A percentile compares a stretch with the other conserved stretches of the same genome.
phyloP scores from a whole-genome alignment of 2,888 invertebrate species.

The Cheilosia impressa region DNA sequence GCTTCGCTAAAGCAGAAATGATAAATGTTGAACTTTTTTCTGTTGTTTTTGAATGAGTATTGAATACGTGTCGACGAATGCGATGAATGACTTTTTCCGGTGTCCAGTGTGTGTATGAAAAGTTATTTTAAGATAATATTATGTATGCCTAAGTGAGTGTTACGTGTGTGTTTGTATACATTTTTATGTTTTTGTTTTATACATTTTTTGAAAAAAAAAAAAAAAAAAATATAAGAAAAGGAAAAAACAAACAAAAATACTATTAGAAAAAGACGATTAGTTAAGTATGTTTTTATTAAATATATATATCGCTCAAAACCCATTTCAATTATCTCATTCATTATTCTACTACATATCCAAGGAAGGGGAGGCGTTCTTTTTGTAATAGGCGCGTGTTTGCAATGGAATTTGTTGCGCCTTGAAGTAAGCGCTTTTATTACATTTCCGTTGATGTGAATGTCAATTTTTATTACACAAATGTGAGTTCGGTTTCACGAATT shows the following conservation, averaged over 20 bases:
- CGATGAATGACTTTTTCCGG: slow-evolving; percentile 40
- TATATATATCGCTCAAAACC: slow-evolving; percentile 61
- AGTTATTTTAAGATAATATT: slow-evolving; percentile 52
- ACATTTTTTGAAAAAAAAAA: slow-evolving; percentile 44
- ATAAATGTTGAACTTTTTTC: slow-evolving; percentile 26
- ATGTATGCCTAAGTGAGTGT: slow-evolving; percentile 37
- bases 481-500: too few relatives aligned
- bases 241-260: slow-evolving; percentile 32
- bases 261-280: slow-evolving; percentile 38
- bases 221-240: slow-evolving; percentile 8
- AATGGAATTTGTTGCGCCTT: too few relatives aligned
- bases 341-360: slow-evolving; percentile 23
- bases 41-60: neutral
- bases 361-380: slow-evolving; percentile 18
- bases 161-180: slow-evolving; percentile 49
- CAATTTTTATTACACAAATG: too few relatives aligned
- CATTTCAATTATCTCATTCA: slow-evolving; percentile 47
- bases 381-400: neutral
- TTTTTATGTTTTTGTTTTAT: slow-evolving; percentile 55
- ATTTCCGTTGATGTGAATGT: too few relatives aligned
- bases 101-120: slow-evolving; percentile 69
- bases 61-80: slow-evolving; percentile 2
- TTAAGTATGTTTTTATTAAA: slow-evolving; percentile 36
- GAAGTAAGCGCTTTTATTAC: too few relatives aligned
- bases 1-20: slow-evolving; percentile 35